These are phyloP conservation scores for Siderastrea radians DNA, from an alignment of 92 coral and sea anemone genomes.

Conservation along the genomic window DNA sequence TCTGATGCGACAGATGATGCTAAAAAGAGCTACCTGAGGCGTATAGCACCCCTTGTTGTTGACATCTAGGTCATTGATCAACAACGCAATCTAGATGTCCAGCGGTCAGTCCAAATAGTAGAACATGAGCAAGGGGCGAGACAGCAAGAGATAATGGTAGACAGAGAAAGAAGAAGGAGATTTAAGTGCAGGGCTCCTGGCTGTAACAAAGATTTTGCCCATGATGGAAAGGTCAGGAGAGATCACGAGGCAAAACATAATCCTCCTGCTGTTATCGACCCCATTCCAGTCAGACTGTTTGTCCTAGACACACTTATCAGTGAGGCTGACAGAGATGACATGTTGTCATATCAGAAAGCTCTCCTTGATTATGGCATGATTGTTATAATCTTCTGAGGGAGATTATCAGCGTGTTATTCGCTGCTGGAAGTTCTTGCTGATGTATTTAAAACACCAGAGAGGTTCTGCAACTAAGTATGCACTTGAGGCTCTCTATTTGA, in stretches of 20 bases:
- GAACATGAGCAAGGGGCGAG: constrained; percentile 2
- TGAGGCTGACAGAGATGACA: constrained; percentile 71
- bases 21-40: constrained; percentile 62
- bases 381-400: constrained; percentile 74
- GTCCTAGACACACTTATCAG: neutral
- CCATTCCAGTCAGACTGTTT: neutral
- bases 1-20: constrained; percentile 48
- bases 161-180: neutral
- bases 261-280: constrained; percentile 68
- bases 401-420: constrained; percentile 75
- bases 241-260: constrained; percentile 80
- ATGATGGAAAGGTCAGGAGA: constrained; percentile 71
- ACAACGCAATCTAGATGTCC: constrained; percentile 65
- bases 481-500: constrained; percentile 75
- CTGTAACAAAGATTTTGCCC: constrained; percentile 70
- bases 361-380: constrained; percentile 81
- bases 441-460: constrained; percentile 77
- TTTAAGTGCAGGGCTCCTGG: constrained; percentile 54
- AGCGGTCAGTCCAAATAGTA: neutral
- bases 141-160: constrained; percentile 15
- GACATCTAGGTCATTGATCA: constrained; percentile 76
- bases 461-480: constrained; percentile 71
- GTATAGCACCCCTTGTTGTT: constrained; percentile 72
- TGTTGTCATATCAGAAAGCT: constrained; percentile 78
- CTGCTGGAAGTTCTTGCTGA: constrained; percentile 77